A percentile compares a stretch with the other conserved stretches of the same genome.
These are phyloP conservation scores for Crematogaster levior DNA, from an alignment of 2,888 invertebrate species.

Conservation along the genomic window DNA sequence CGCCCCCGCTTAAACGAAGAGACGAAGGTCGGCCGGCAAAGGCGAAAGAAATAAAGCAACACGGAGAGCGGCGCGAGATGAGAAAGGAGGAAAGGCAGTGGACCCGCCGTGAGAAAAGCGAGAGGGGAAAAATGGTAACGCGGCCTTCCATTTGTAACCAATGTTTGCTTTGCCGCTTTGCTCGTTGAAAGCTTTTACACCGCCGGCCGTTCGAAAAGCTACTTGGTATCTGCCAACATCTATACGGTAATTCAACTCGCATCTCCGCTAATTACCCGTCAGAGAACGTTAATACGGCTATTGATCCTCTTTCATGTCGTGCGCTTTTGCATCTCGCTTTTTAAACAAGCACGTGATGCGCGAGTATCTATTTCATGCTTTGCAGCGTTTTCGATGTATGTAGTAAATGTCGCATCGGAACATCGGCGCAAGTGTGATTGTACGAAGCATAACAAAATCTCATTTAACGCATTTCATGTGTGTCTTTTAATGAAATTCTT, in stretches of 20 bases:
- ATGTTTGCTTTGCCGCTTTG: conserved; percentile 78
- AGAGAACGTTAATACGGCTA: conserved; percentile 71
- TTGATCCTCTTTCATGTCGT: conserved; percentile 71
- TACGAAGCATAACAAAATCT: conserved; percentile 13
- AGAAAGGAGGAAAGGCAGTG: conserved; percentile 20
- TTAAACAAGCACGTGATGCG: conserved; percentile 19
- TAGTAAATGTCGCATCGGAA: conserved; percentile 8
- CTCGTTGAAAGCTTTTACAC: conserved; percentile 80
- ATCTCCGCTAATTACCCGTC: conserved; percentile 78
- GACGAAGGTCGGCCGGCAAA: conserved; percentile 14
- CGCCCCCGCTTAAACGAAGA: conserved; percentile 53
- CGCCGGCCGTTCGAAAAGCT: conserved; percentile 63
- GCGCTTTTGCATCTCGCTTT: conserved; percentile 39
- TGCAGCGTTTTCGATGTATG: conserved; percentile 37
- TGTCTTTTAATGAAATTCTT: too few relatives aligned
- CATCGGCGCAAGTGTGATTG: background rate
- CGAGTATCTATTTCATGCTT: conserved; percentile 44
- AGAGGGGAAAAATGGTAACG: conserved; percentile 64
- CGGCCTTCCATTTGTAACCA: conserved; percentile 77
- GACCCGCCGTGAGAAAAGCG: conserved; percentile 38
- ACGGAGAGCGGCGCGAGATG: background rate
- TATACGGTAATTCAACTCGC: conserved; percentile 67
- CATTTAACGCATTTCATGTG: conserved; percentile 22
- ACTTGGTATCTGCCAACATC: conserved; percentile 55
- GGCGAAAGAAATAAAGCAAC: conserved; percentile 47